Evolutionary conservation across 2,113 vertebrate species (phyloP), one percentile per base, ranked within the genome.

Genomic region (Synodontis membranacea): DNA sequence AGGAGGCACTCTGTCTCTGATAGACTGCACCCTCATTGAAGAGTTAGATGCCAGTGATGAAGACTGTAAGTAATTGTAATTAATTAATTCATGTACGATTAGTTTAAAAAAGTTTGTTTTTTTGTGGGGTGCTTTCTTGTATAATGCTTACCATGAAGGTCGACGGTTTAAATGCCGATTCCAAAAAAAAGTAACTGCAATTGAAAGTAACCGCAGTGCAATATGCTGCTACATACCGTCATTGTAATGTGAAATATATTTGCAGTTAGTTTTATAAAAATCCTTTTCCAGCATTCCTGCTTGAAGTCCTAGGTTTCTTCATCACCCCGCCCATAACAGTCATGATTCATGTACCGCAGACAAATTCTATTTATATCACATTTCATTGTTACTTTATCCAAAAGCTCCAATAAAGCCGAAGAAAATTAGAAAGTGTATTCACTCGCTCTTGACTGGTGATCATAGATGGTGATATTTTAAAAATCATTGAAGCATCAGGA

Each of bases 11-110:
- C 90, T 99, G 76, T 98, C 97, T 46, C 95, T 99, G 84, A 97
- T 97, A 17, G 96, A 99, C 81, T 99, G 98, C 79, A 97, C 97
- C 0, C 91, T 99, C 80, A 95, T 99, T 0, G 98, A 99, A 89
- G 98, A 99, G 66, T 93, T 97, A 0, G 98, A 99, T 0, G 89
- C 93, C 10, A 95, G 84, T 34, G 98, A 99, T 4, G 98, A 99
- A 89, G 98, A 99, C 82, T 94, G 98, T 99, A 95, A 97, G 97
- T 97, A 70, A 52, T 68, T 37, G 50, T 78, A 12, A 46, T 46
- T 12, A n/a, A n/a, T n/a, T n/a, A n/a, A n/a, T n/a, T n/a, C n/a
- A n/a, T n/a, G n/a, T 34, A 50, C 19, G 42, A 28, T 75, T 72
- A 23, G 12, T 25, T 25, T 42, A 34, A 66, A 4, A 3, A 34